Evolutionary conservation across 2,797 vertebrate species (phyloP).

Genomic region (Artibeus jamaicensis): DNA sequence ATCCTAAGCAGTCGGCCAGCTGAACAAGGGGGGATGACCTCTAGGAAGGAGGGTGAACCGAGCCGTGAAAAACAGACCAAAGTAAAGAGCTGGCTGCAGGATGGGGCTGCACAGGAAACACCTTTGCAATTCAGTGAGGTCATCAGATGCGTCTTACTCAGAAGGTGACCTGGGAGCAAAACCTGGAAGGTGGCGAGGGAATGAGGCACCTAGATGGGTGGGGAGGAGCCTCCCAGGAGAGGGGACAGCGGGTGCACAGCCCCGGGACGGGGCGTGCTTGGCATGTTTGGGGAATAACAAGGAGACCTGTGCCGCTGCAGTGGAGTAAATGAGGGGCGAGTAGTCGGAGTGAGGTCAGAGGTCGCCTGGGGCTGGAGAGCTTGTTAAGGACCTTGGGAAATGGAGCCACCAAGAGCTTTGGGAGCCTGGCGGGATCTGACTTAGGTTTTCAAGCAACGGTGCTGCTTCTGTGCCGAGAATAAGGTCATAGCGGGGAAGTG

Average conservation of each 20-base stretch:
- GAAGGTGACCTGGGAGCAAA: not conserved
- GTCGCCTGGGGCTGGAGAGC: too few species aligned
- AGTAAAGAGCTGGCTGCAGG: not conserved
- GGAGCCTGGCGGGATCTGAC: not conserved
- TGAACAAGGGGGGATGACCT: accelerated
- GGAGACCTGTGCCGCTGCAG: not conserved
- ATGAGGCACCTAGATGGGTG: too few species aligned
- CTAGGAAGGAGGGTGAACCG: not conserved
- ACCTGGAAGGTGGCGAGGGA: not conserved
- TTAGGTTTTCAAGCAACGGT: accelerated
- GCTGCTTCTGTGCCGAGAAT: not conserved
- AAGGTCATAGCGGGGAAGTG: accelerated
- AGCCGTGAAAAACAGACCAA: not conserved
- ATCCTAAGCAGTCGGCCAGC: too few species aligned
- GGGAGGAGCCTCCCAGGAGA: not conserved
- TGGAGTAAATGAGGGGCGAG: too few species aligned
- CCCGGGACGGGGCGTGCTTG: not conserved
- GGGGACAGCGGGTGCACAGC: not conserved
- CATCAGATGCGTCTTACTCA: not conserved
- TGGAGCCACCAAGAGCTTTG: not conserved
- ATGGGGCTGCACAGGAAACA: accelerated
- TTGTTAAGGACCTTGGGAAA: not conserved
- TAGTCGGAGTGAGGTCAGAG: not conserved
- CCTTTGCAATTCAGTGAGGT: not conserved
- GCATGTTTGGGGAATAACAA: not conserved